A percentile compares a stretch with the other conserved stretches of the same genome.
Conservation (phyloP, 2,888 invertebrate species). For the Toxonevra muliebris region DNA sequence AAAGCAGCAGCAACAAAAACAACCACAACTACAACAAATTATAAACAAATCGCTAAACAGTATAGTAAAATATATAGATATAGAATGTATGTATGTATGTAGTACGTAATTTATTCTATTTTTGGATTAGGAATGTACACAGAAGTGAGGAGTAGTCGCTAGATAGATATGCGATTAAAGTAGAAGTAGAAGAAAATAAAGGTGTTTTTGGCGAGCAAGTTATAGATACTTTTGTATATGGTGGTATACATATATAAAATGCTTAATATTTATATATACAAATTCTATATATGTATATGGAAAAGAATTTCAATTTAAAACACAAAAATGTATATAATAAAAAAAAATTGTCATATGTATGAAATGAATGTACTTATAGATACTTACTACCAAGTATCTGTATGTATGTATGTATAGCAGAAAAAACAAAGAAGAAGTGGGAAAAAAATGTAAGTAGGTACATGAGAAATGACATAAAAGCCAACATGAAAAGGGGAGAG, state of each 20-base stretch:
- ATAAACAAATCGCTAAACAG: too few species aligned
- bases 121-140: background rate
- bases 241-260: too few species aligned
- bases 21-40: too few species aligned
- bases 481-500: background rate
- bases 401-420: conserved; percentile 7
- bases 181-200: too few species aligned
- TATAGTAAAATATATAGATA: background rate
- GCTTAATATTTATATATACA: background rate
- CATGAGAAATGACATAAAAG: too few species aligned
- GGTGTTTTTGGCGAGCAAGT: too few species aligned
- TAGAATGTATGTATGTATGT: background rate
- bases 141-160: too few species aligned
- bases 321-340: background rate
- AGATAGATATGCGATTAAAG: too few species aligned
- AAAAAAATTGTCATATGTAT: background rate
- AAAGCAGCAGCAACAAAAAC: too few species aligned
- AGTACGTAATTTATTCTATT: background rate
- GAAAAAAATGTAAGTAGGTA: background rate
- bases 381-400: background rate
- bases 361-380: background rate
- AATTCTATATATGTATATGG: background rate
- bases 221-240: too few species aligned
- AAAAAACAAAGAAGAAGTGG: background rate
- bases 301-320: background rate